A percentile compares a stretch with the other conserved stretches of the same genome.
Evolutionary conservation across 2,888 invertebrate genomes (phyloP).

Genomic region (Cosmia trapezina): DNA sequence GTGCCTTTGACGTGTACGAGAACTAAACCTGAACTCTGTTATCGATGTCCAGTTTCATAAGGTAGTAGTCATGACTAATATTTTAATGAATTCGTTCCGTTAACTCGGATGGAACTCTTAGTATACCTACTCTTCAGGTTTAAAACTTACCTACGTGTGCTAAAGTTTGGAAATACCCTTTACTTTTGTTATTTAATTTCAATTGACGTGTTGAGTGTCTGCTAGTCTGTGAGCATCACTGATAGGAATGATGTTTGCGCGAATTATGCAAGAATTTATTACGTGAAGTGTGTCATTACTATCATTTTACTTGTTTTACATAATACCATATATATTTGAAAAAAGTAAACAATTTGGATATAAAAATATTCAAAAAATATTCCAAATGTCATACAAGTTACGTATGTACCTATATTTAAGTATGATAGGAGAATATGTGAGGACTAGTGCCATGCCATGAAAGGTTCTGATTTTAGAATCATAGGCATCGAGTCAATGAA

Average conservation of each 20-base stretch:
- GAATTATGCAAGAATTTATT: constrained; percentile 88
- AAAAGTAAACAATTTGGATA: constrained; percentile 63
- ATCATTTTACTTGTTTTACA: constrained; percentile 69
- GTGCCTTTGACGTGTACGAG: constrained; percentile 76
- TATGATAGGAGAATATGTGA: constrained; percentile 90
- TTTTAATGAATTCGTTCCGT: constrained; percentile 62
- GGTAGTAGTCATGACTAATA: constrained; percentile 56
- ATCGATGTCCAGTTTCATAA: constrained; percentile 57
- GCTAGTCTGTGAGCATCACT: constrained; percentile 90
- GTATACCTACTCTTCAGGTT: constrained; percentile 43
- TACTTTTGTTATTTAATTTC: constrained; percentile 47
- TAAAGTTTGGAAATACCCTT: constrained; percentile 49
- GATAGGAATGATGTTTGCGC: constrained; percentile 89
- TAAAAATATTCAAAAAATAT: constrained; percentile 73
- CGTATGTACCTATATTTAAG: constrained; percentile 81
- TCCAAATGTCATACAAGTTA: constrained; percentile 71
- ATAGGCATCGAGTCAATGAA: constrained; percentile 89
- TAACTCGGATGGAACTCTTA: constrained; percentile 37
- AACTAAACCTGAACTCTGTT: constrained; percentile 63
- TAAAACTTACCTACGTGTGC: constrained; percentile 41
- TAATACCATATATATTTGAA: constrained; percentile 67
- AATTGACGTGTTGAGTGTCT: constrained; percentile 81
- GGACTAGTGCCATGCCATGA: constrained; percentile 91
- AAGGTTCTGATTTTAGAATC: constrained; percentile 90
- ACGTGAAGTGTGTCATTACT: constrained; percentile 78